A percentile compares a stretch with the other conserved stretches of the same genome.
phyloP scores from a whole-genome alignment of 1,140 invertebrate genomes.

The Chrysoperla carnea region DNA sequence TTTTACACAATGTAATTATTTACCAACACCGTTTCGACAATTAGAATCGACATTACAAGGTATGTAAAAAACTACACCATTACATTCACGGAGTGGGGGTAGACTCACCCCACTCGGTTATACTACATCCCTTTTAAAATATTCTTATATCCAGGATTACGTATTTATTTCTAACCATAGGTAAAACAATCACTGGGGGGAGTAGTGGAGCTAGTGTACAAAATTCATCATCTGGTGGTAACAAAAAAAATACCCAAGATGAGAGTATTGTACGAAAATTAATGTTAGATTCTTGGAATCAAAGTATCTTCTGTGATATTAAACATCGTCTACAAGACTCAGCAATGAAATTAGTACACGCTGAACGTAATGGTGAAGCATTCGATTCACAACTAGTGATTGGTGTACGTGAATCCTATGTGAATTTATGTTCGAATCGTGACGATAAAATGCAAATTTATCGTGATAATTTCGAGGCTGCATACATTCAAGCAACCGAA shows the following conservation, averaged over 20 bases:
- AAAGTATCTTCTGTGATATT: slow-evolving; percentile 91
- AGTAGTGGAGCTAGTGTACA: not conserved
- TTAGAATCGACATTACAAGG: slow-evolving; percentile 54
- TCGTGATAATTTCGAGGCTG: slow-evolving; percentile 90
- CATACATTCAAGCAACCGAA: slow-evolving; percentile 86
- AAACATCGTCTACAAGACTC: slow-evolving; percentile 87
- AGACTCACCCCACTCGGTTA: not conserved
- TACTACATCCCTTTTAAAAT: too few relatives aligned
- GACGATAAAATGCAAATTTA: slow-evolving; percentile 92
- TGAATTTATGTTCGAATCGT: slow-evolving; percentile 89
- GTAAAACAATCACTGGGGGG: too few relatives aligned
- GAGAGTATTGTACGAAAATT: slow-evolving; percentile 84
- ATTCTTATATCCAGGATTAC: too few relatives aligned
- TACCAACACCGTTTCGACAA: slow-evolving; percentile 89
- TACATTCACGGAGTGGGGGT: slow-evolving; percentile 25
- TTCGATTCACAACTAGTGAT: slow-evolving; percentile 96
- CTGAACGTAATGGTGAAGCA: slow-evolving; percentile 91
- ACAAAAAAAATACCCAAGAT: slow-evolving; percentile 38
- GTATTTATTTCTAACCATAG: not conserved
- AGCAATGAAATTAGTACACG: slow-evolving; percentile 92
- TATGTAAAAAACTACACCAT: slow-evolving; percentile 11
- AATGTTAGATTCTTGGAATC: slow-evolving; percentile 97
- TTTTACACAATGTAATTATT: slow-evolving; percentile 92
- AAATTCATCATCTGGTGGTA: slow-evolving; percentile 7
- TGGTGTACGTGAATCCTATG: slow-evolving; percentile 34